phyloP scores from a whole-genome alignment of 2,888 invertebrate species.

The Stenchaetothrips biformis region DNA sequence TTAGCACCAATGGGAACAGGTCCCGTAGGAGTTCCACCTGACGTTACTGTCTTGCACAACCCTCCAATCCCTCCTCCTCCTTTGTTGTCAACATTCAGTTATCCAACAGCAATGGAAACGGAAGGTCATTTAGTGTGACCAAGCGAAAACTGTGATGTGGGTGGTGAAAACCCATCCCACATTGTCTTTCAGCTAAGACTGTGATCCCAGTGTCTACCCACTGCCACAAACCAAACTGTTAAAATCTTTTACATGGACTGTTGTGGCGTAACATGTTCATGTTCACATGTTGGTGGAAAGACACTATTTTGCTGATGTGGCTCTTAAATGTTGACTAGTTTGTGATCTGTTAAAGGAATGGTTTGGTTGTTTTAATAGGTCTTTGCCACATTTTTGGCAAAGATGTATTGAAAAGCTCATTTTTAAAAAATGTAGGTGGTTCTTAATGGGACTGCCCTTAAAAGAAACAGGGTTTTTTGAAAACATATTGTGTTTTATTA shows the following conservation, averaged over 20 bases:
- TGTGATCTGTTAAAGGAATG: slow-evolving; percentile 7
- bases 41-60: slow-evolving; percentile 34
- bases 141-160: slow-evolving; percentile 17
- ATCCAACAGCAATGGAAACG: slow-evolving; percentile 38
- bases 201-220: slow-evolving; percentile 16
- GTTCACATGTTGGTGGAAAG: neutral
- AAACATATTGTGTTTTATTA: slow-evolving; percentile 11
- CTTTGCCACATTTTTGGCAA: slow-evolving; percentile 7
- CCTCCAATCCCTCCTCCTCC: slow-evolving; percentile 36
- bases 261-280: neutral
- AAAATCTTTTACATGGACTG: neutral
- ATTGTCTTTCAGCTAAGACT: slow-evolving; percentile 17
- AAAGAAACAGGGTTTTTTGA: slow-evolving; percentile 21
- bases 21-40: slow-evolving; percentile 34
- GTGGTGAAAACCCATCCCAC: neutral
- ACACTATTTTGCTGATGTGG: neutral
- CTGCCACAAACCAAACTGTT: slow-evolving; percentile 21
- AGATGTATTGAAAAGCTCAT: slow-evolving; percentile 8
- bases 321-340: slow-evolving; percentile 9
- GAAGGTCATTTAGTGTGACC: slow-evolving; percentile 42
- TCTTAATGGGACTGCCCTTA: neutral
- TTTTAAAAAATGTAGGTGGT: neutral
- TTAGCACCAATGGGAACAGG: slow-evolving; percentile 41
- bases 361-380: slow-evolving; percentile 21
- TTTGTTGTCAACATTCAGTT: slow-evolving; percentile 38